Percentiles rank a stretch among this genome's conserved stretches.
Evolutionary conservation across 2,797 vertebrate genomes (phyloP).

Genomic region (Columba guinea): DNA sequence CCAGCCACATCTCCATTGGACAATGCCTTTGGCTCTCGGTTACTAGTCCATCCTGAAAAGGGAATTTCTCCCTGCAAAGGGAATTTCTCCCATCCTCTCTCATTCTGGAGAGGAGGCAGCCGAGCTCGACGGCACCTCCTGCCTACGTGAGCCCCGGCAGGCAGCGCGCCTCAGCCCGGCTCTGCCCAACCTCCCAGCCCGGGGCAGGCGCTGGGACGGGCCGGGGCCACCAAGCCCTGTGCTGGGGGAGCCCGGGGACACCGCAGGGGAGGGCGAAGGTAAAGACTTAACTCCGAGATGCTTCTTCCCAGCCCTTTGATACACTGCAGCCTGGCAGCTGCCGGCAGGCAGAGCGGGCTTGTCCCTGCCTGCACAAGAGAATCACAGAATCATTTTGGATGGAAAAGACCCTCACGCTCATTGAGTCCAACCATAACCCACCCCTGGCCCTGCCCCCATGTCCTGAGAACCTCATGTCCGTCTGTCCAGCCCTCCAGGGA

Average conservation of each 20-base stretch:
- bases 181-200: neutral
- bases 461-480: too few species aligned
- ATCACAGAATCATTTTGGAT: too few species aligned
- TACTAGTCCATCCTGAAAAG: neutral
- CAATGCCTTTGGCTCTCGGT: neutral
- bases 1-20: accelerated
- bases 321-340: neutral
- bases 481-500: too few species aligned
- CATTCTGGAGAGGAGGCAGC: neutral
- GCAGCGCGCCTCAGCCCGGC: accelerated
- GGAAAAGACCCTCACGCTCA: too few species aligned
- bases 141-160: conserved; percentile 25
- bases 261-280: accelerated
- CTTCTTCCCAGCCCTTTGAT: neutral
- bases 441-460: too few species aligned
- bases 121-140: neutral
- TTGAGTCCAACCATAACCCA: too few species aligned
- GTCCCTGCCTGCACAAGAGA: neutral
- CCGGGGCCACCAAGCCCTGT: neutral
- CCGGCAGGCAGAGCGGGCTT: neutral
- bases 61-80: too few species aligned
- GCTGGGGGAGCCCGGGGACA: neutral
- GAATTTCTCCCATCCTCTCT: neutral
- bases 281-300: accelerated
- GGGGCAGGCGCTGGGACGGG: neutral